Percentiles rank a stretch among this genome's conserved stretches.
phyloP scores from a whole-genome alignment of 2,797 vertebrate species.

The Gadopsis marmoratus region DNA sequence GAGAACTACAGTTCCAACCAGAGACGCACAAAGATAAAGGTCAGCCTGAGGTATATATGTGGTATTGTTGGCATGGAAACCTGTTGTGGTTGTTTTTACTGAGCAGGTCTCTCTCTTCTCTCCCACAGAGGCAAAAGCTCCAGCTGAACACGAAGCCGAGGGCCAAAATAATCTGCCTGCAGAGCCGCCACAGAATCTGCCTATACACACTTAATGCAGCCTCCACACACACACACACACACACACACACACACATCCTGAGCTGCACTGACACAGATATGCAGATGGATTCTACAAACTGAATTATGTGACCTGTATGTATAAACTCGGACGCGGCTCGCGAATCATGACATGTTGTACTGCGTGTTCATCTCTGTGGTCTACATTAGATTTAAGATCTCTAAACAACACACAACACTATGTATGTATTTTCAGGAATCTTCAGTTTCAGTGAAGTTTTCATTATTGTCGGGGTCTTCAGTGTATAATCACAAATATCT shows the following conservation, averaged over 20 bases:
- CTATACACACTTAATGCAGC: conserved; percentile 71
- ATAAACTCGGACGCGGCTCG: conserved; percentile 25
- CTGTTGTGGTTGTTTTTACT: background rate
- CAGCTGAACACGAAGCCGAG: conserved; percentile 68
- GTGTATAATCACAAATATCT: conserved; percentile 31
- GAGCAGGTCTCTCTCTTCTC: conserved; percentile 24
- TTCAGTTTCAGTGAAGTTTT: conserved; percentile 58
- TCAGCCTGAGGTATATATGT: background rate
- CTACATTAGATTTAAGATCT: conserved; percentile 64
- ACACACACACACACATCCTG: conserved; percentile 27
- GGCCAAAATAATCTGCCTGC: conserved; percentile 75
- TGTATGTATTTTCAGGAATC: conserved; percentile 19
- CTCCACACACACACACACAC: conserved; percentile 44
- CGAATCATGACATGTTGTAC: conserved; percentile 43
- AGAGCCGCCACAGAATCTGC: conserved; percentile 86
- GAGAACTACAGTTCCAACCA: conserved; percentile 86
- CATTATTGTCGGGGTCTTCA: conserved; percentile 5
- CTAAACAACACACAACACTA: conserved; percentile 25
- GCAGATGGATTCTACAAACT: conserved; percentile 48
- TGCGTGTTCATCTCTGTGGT: conserved; percentile 69
- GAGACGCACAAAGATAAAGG: conserved; percentile 71
- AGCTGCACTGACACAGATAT: conserved; percentile 62
- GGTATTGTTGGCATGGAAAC: background rate
- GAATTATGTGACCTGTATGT: conserved; percentile 29
- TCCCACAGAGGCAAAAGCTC: conserved; percentile 72